Evolutionary conservation across 2,888 invertebrate genomes (phyloP).

Genomic region (Cephalotes varians): DNA sequence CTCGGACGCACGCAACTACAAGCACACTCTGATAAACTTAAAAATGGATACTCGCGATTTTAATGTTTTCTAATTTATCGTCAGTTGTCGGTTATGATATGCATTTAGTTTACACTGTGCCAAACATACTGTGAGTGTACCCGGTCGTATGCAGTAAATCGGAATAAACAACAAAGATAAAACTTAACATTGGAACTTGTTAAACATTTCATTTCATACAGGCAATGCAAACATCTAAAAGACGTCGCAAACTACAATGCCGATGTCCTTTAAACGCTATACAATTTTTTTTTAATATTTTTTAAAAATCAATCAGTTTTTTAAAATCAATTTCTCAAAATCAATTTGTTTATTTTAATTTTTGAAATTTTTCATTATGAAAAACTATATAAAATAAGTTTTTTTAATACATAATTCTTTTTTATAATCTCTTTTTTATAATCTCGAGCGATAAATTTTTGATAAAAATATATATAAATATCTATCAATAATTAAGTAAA

Average conservation of each 20-base stretch:
- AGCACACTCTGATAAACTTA: conserved; percentile 43
- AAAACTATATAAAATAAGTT: not conserved
- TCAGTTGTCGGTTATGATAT: conserved; percentile 48
- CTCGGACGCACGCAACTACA: conserved; percentile 13
- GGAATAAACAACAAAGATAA: not conserved
- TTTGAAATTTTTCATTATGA: not conserved
- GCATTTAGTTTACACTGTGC: conserved; percentile 25
- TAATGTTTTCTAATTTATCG: not conserved
- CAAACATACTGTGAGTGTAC: not conserved
- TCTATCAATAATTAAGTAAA: conserved; percentile 15
- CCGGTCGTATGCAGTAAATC: not conserved
- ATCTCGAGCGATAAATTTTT: conserved; percentile 17
- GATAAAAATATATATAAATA: conserved; percentile 16
- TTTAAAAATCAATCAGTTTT: not conserved
- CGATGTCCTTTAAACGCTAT: not conserved
- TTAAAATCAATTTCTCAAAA: conserved; percentile 5
- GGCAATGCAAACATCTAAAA: not conserved
- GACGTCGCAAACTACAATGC: not conserved
- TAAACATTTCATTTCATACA: not conserved
- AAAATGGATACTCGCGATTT: conserved; percentile 33
- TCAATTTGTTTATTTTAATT: not conserved
- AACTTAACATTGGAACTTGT: not conserved
- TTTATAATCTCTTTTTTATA: not conserved
- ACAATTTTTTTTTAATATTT: not conserved
- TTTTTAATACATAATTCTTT: not conserved